phyloP scores from a whole-genome alignment of 1,140 invertebrate species.

The Stenopsyche tienmushanensis region DNA sequence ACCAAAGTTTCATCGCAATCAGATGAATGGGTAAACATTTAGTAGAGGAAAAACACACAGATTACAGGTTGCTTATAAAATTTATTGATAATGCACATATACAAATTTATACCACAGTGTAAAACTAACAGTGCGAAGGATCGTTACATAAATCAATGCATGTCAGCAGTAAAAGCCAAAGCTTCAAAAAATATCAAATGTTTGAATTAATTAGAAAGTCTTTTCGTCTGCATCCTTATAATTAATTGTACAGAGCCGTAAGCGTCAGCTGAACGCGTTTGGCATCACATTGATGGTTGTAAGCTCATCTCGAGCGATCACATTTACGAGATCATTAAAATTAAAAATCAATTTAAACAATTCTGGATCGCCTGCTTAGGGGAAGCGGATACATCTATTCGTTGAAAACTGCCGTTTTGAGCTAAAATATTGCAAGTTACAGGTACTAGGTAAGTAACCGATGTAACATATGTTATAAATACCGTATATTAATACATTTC shows the following conservation, averaged over 20 bases:
- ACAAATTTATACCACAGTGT: slow-evolving; percentile 22
- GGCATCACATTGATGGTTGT: slow-evolving; percentile 12
- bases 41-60: too few relatives aligned
- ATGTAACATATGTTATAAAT: neutral
- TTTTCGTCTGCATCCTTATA: slow-evolving; percentile 5
- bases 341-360: neutral
- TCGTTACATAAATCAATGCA: neutral
- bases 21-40: too few relatives aligned
- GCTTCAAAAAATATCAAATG: slow-evolving; percentile 26
- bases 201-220: slow-evolving; percentile 16
- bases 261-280: neutral
- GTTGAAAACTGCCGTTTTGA: neutral
- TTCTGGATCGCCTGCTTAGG: neutral
- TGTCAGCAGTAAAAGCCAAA: slow-evolving; percentile 25
- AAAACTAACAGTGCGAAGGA: slow-evolving; percentile 23
- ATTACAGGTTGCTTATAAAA: slow-evolving; percentile 26
- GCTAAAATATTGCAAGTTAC: neutral
- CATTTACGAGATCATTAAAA: neutral
- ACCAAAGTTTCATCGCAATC: too few relatives aligned
- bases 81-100: slow-evolving; percentile 30
- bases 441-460: too few relatives aligned
- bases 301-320: neutral
- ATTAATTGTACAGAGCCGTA: slow-evolving; percentile 1
- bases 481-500: neutral
- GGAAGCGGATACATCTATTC: neutral